phyloP scores from a whole-genome alignment of 92 coral and sea anemone species.

The Epizoanthus scotinus region DNA sequence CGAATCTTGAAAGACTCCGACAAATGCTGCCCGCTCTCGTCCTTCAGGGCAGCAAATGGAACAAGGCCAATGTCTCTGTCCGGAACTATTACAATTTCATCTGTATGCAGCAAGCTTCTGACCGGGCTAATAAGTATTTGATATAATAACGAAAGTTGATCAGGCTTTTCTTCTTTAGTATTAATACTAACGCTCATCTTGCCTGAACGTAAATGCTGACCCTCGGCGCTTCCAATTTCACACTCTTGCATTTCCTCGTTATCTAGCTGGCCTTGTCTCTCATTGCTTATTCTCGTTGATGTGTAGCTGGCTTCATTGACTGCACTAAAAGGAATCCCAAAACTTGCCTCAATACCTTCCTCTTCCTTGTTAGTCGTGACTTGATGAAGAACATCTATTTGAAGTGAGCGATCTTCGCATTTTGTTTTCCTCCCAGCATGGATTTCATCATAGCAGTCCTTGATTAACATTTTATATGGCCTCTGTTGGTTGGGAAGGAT shows the following conservation, averaged over 20 bases:
- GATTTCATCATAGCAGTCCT: too few species aligned
- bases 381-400: too few species aligned
- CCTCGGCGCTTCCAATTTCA: neutral
- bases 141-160: neutral
- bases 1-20: constrained; percentile 15
- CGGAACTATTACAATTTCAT: constrained; percentile 27
- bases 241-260: neutral
- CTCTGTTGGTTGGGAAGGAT: too few species aligned
- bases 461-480: too few species aligned
- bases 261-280: neutral
- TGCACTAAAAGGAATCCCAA: neutral
- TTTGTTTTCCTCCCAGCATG: too few species aligned
- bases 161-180: neutral
- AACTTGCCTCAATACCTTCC: too few species aligned
- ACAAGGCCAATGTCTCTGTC: neutral
- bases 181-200: neutral
- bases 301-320: neutral
- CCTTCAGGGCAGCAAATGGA: constrained; percentile 25
- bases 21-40: neutral
- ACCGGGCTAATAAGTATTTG: constrained; percentile 2
- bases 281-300: too few species aligned
- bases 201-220: neutral
- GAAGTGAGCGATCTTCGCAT: too few species aligned
- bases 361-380: too few species aligned
- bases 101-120: neutral